A percentile compares a stretch with the other conserved stretches of the same genome.
Evolutionary conservation across 2,797 vertebrate species (phyloP).

Genomic region (Masticophis lateralis): DNA sequence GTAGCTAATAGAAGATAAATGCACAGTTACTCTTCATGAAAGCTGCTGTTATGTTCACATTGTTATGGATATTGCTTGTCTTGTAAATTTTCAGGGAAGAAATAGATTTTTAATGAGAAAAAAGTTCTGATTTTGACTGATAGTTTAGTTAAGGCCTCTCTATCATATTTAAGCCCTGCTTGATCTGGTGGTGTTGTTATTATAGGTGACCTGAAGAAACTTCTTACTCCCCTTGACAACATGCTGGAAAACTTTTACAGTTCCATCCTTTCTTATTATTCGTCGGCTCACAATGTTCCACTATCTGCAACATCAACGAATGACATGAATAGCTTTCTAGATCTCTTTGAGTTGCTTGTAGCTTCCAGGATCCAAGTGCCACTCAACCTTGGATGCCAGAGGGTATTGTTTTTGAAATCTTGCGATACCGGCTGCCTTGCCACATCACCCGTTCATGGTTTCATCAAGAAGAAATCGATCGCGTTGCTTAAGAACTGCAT

Average conservation of each 20-base stretch:
- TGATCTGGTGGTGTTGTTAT: constrained; percentile 24
- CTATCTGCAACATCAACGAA: constrained; percentile 47
- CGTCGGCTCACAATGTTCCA: constrained; percentile 32
- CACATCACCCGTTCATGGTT: constrained; percentile 65
- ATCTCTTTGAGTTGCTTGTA: constrained; percentile 82
- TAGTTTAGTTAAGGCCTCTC: background rate
- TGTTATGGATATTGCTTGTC: background rate
- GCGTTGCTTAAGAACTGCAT: constrained; percentile 83
- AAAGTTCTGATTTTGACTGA: background rate
- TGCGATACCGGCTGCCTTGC: constrained; percentile 64
- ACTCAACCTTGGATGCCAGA: constrained; percentile 67
- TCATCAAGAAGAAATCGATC: constrained; percentile 78
- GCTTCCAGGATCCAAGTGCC: constrained; percentile 67
- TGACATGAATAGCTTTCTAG: constrained; percentile 73
- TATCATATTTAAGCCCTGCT: background rate
- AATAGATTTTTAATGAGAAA: background rate
- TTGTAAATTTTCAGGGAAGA: background rate
- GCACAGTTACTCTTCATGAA: background rate
- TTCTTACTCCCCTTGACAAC: constrained; percentile 76
- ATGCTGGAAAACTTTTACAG: constrained; percentile 73
- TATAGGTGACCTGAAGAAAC: constrained; percentile 70
- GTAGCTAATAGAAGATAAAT: constrained; percentile 21
- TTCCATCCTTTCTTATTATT: constrained; percentile 62
- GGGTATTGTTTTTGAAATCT: constrained; percentile 69
- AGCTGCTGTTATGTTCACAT: background rate